phyloP scores from a whole-genome alignment of 2,888 invertebrate species.

The Chromoteleia sp. region DNA sequence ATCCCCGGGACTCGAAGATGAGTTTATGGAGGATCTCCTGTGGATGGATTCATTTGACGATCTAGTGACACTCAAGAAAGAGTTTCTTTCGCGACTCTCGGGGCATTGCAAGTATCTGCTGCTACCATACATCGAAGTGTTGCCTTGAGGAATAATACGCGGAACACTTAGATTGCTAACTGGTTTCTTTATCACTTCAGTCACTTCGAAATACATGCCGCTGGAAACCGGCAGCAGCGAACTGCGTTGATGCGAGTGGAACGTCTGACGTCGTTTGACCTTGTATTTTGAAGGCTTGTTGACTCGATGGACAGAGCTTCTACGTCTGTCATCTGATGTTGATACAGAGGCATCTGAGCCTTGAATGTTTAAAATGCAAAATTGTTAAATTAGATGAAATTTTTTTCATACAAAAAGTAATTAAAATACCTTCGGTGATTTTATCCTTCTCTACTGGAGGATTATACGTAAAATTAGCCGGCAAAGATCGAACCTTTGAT shows the following conservation, averaged over 20 bases:
- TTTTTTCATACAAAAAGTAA: background rate
- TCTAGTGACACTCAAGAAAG: conserved; percentile 74
- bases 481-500: conserved; percentile 90
- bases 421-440: conserved; percentile 75
- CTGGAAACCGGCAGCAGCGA: conserved; percentile 53
- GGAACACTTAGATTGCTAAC: conserved; percentile 81
- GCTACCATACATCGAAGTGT: conserved; percentile 84
- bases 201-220: conserved; percentile 79
- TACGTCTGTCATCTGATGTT: conserved; percentile 76
- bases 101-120: conserved; percentile 74
- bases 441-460: conserved; percentile 86
- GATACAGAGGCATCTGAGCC: conserved; percentile 77
- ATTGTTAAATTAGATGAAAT: background rate
- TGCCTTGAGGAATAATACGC: conserved; percentile 79
- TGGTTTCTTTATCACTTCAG: conserved; percentile 80
- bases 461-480: conserved; percentile 94
- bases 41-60: conserved; percentile 74
- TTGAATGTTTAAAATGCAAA: background rate
- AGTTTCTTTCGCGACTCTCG: conserved; percentile 74
- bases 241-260: conserved; percentile 80
- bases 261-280: conserved; percentile 83
- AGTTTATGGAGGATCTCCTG: conserved; percentile 71
- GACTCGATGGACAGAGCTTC: conserved; percentile 76
- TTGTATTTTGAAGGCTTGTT: conserved; percentile 79
- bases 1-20: conserved; percentile 67